These are phyloP conservation scores for Helleia helle DNA, from an alignment of 2,888 invertebrate species.

Conservation along the genomic window DNA sequence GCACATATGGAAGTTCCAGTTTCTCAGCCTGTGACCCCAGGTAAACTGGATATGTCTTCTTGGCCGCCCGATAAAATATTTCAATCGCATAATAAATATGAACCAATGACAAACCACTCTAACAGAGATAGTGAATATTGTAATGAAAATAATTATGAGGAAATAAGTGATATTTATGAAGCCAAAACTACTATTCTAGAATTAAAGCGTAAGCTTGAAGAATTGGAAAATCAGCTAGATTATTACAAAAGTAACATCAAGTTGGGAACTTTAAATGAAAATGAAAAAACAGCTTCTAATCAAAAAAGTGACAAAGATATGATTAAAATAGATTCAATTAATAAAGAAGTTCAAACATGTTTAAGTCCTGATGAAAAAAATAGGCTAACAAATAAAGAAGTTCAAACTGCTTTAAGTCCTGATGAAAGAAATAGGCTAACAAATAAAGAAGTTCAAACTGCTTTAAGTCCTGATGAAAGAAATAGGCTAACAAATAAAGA, in stretches of 20 bases:
- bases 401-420: slow-evolving; percentile 38
- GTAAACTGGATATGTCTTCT: slow-evolving; percentile 79
- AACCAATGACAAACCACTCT: slow-evolving; percentile 29
- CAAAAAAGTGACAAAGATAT: slow-evolving; percentile 30
- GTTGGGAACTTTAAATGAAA: slow-evolving; percentile 49
- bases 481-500: slow-evolving; percentile 33
- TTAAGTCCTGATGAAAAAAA: slow-evolving; percentile 26
- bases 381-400: slow-evolving; percentile 36
- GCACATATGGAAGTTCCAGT: slow-evolving; percentile 83
- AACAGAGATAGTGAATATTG: slow-evolving; percentile 35
- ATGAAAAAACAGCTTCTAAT: slow-evolving; percentile 35
- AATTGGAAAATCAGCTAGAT: slow-evolving; percentile 54
- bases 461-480: slow-evolving; percentile 27
- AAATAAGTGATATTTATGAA: slow-evolving; percentile 50
- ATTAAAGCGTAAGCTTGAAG: slow-evolving; percentile 47
- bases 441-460: slow-evolving; percentile 28
- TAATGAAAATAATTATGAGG: slow-evolving; percentile 52
- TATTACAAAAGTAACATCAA: slow-evolving; percentile 47
- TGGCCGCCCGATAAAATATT: slow-evolving; percentile 79
- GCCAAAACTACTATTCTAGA: slow-evolving; percentile 51
- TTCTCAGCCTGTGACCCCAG: slow-evolving; percentile 80
- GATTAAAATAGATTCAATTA: slow-evolving; percentile 37
- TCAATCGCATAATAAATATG: slow-evolving; percentile 30
- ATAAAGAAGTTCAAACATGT: slow-evolving; percentile 47
- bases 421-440: slow-evolving; percentile 14